Conservation (phyloP, 2,888 invertebrate genomes). For the Drosophila robusta region DNA sequence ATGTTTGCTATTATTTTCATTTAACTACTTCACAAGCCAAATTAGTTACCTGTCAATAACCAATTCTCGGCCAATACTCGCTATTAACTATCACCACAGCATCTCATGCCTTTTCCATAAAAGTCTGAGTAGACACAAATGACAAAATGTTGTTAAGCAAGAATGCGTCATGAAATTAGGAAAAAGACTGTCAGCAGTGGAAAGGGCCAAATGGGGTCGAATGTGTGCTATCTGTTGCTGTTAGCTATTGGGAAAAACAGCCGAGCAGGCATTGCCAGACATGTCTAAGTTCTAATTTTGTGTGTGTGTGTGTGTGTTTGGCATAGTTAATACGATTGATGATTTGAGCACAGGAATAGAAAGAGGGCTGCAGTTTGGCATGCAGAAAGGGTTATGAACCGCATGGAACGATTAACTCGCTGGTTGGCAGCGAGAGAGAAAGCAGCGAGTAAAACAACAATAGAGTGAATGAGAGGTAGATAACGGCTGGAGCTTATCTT, state of each 20-base stretch:
- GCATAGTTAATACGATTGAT: constrained; percentile 51
- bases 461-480: constrained; percentile 1
- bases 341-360: constrained; percentile 13
- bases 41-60: too few relatives aligned
- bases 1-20: too few relatives aligned
- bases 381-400: constrained; percentile 43
- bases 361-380: constrained; percentile 21
- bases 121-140: constrained; percentile 17
- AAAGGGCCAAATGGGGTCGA: constrained; percentile 1
- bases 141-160: constrained; percentile 38
- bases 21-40: too few relatives aligned
- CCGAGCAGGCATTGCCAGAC: constrained; percentile 40
- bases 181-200: constrained; percentile 25
- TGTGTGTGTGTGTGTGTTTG: constrained; percentile 20
- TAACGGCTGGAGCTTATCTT: constrained; percentile 37
- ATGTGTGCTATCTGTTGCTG: constrained; percentile 7
- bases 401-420: background rate
- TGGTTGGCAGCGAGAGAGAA: background rate
- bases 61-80: background rate
- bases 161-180: constrained; percentile 29
- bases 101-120: background rate
- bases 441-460: background rate
- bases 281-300: constrained; percentile 25
- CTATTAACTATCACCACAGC: too few relatives aligned
- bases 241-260: constrained; percentile 21